Percentiles rank a stretch among this genome's conserved stretches.
Conservation (phyloP, 1,140 invertebrate genomes). For the Pseudobourletiella spinata region DNA sequence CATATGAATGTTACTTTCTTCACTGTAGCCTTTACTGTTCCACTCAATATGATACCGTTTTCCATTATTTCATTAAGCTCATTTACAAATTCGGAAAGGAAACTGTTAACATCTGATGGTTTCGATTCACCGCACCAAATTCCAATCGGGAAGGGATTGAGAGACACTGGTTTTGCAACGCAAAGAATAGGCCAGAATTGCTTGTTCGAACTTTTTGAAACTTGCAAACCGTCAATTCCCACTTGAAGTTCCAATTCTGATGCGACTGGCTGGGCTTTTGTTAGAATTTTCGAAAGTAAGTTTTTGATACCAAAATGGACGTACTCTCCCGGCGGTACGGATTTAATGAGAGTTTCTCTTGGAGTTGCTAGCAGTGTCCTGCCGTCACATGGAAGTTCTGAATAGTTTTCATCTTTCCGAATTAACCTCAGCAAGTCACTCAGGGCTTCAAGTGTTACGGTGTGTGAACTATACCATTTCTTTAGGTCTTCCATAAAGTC, state of each 20-base stretch:
- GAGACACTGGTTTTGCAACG: slow-evolving; percentile 24
- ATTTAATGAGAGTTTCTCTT: neutral
- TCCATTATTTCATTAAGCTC: slow-evolving; percentile 21
- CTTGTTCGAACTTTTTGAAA: slow-evolving; percentile 19
- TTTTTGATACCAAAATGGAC: slow-evolving; percentile 5
- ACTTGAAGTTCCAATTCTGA: slow-evolving; percentile 18
- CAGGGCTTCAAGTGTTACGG: too few relatives aligned
- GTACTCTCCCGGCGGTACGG: slow-evolving; percentile 4
- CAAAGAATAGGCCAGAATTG: slow-evolving; percentile 37
- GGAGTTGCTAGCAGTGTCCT: neutral
- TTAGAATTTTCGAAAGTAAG: neutral
- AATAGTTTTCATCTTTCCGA: neutral
- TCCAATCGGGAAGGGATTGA: slow-evolving; percentile 33
- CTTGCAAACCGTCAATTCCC: slow-evolving; percentile 29
- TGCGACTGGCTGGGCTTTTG: neutral
- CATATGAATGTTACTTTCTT: slow-evolving; percentile 38
- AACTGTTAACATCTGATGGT: slow-evolving; percentile 24
- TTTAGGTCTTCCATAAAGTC: too few relatives aligned
- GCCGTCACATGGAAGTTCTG: neutral
- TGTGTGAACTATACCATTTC: too few relatives aligned
- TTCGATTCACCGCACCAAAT: slow-evolving; percentile 33
- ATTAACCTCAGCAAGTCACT: neutral
- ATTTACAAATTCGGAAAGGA: slow-evolving; percentile 28
- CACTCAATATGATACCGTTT: slow-evolving; percentile 20
- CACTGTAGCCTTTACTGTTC: neutral